These are phyloP conservation scores for Heloderma charlesbogerti DNA, from an alignment of 2,113 vertebrate genomes.

Conservation along the genomic window DNA sequence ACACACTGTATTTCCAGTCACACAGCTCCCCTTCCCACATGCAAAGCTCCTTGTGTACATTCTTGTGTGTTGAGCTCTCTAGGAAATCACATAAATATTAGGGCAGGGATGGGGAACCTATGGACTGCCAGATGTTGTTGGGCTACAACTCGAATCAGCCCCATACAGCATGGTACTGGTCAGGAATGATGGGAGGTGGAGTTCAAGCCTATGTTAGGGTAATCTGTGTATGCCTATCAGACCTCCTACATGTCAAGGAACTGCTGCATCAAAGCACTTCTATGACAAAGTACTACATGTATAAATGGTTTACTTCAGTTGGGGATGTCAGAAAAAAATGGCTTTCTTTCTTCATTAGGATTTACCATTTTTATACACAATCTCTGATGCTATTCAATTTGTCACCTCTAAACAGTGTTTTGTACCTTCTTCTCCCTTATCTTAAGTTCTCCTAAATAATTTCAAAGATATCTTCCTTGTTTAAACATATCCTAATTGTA, in stretches of 20 bases:
- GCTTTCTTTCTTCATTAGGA: background rate
- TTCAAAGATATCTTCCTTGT: background rate
- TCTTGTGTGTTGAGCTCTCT: background rate
- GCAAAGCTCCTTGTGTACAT: background rate
- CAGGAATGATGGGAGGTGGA: too few relatives aligned
- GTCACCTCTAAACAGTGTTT: background rate
- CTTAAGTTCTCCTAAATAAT: background rate
- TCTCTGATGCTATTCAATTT: background rate
- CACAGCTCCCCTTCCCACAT: background rate
- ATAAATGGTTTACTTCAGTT: background rate
- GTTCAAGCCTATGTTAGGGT: background rate
- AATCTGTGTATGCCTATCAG: too few relatives aligned
- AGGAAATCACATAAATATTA: background rate
- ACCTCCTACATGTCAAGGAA: background rate
- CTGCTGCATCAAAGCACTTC: background rate
- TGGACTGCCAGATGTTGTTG: too few relatives aligned
- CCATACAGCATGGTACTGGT: too few relatives aligned
- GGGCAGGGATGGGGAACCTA: too few relatives aligned
- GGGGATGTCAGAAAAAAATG: conserved; percentile 44
- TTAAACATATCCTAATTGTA: background rate
- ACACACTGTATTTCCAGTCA: background rate
- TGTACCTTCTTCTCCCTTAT: conserved; percentile 1
- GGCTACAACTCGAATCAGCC: too few relatives aligned
- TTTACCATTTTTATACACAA: background rate
- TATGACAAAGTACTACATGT: conserved; percentile 33